Percentiles rank a stretch among this genome's conserved stretches.
These are phyloP conservation scores for Neelides folsomi DNA, from an alignment of 2,888 invertebrate species.

Conservation along the genomic window DNA sequence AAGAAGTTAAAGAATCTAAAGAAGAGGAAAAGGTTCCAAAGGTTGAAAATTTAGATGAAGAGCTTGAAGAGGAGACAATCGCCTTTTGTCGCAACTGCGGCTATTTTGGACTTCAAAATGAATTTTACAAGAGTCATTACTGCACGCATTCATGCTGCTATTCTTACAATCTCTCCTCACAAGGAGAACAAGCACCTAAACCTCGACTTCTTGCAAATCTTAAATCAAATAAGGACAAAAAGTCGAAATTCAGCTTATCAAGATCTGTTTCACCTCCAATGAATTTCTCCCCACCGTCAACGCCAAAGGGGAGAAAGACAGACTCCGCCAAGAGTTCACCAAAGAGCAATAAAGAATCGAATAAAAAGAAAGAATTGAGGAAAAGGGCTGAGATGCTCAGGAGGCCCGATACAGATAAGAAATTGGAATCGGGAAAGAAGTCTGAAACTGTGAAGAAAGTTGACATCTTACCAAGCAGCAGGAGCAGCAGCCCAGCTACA, in stretches of 20 bases:
- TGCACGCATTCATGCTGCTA: conserved; percentile 42
- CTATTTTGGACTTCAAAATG: conserved; percentile 66
- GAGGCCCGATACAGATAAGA: too few relatives aligned
- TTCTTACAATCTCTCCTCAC: conserved; percentile 44
- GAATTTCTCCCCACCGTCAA: too few relatives aligned
- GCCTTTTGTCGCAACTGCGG: conserved; percentile 71
- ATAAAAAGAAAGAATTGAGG: too few relatives aligned
- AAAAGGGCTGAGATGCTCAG: too few relatives aligned
- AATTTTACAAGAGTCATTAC: conserved; percentile 65
- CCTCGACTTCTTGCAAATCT: neutral
- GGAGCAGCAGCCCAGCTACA: neutral
- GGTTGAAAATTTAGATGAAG: conserved; percentile 4
- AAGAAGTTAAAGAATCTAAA: neutral
- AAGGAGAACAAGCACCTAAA: too few relatives aligned
- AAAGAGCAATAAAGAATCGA: too few relatives aligned
- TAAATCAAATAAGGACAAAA: neutral
- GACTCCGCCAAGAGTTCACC: too few relatives aligned
- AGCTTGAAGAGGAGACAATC: conserved; percentile 50
- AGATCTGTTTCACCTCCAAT: too few relatives aligned
- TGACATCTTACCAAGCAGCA: neutral
- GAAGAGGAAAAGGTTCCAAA: conserved; percentile 3
- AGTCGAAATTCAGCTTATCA: neutral
- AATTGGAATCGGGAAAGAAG: too few relatives aligned
- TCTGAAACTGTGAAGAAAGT: too few relatives aligned
- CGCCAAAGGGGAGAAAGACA: too few relatives aligned